Percentiles rank a stretch among this genome's conserved stretches.
Conservation (phyloP, 1,140 invertebrate species). For the Plectrocnemia conspersa region DNA sequence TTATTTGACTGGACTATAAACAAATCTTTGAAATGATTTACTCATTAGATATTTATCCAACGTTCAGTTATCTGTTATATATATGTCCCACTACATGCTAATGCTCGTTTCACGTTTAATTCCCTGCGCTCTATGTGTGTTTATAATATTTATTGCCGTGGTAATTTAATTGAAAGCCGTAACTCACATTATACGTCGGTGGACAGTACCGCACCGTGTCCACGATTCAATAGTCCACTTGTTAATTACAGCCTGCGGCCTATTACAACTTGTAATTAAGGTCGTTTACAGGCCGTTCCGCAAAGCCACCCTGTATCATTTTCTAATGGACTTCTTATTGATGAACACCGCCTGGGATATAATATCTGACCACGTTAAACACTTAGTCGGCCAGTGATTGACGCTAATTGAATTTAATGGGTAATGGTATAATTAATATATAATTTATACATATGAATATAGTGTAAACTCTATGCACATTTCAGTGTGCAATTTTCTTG, state of each 20-base stretch:
- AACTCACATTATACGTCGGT: too few relatives aligned
- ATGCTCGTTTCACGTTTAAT: too few relatives aligned
- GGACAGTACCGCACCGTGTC: too few relatives aligned
- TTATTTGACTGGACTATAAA: too few relatives aligned
- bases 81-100: too few relatives aligned
- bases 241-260: conserved; percentile 21
- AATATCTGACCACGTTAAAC: background rate
- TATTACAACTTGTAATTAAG: conserved; percentile 21
- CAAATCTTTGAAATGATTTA: too few relatives aligned
- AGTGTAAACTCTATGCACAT: background rate
- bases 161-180: too few relatives aligned
- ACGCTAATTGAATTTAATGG: background rate
- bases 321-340: conserved; percentile 10
- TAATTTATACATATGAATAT: background rate
- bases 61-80: too few relatives aligned
- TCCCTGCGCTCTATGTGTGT: too few relatives aligned
- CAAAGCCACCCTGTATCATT: conserved; percentile 18
- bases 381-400: background rate
- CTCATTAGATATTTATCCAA: too few relatives aligned
- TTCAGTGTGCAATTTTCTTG: background rate
- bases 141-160: too few relatives aligned
- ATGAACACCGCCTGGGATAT: too few relatives aligned
- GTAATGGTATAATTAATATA: background rate
- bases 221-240: conserved; percentile 1
- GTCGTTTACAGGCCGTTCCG: conserved; percentile 20